These are phyloP conservation scores for Bembecia ichneumoniformis DNA, from an alignment of 2,888 invertebrate genomes.

Conservation along the genomic window DNA sequence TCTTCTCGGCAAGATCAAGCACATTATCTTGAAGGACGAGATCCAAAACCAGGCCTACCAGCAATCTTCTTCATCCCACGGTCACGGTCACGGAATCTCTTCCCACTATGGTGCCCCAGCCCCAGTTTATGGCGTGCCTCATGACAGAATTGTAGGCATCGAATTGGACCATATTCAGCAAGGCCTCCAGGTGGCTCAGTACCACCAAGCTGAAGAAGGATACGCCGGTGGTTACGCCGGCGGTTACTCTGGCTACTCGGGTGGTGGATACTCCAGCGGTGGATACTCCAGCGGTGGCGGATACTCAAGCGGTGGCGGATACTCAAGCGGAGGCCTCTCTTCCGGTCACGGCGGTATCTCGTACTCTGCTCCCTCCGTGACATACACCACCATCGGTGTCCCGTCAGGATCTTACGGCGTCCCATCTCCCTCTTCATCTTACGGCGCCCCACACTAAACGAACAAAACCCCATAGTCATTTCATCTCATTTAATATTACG, in stretches of 20 bases:
- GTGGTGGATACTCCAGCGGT: constrained; percentile 16
- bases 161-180: constrained; percentile 88
- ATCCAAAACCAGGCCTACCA: constrained; percentile 67
- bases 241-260: constrained; percentile 34
- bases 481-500: constrained; percentile 53
- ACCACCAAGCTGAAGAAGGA: constrained; percentile 79
- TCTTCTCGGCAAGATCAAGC: constrained; percentile 85
- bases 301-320: constrained; percentile 26
- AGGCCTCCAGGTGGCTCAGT: constrained; percentile 90
- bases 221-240: constrained; percentile 45
- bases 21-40: constrained; percentile 88
- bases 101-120: constrained; percentile 80
- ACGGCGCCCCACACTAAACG: constrained; percentile 58
- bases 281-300: constrained; percentile 32
- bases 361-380: constrained; percentile 33
- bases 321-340: constrained; percentile 22
- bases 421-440: constrained; percentile 53
- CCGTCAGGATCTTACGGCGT: constrained; percentile 66
- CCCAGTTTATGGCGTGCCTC: constrained; percentile 78
- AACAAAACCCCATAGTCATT: constrained; percentile 41
- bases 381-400: constrained; percentile 53
- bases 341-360: constrained; percentile 28
- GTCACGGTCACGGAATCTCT: constrained; percentile 69
- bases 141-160: constrained; percentile 82
- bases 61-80: constrained; percentile 62